These are phyloP conservation scores for Romanogobio albipinnatus DNA, from an alignment of 2,113 vertebrate species.

Conservation along the genomic window DNA sequence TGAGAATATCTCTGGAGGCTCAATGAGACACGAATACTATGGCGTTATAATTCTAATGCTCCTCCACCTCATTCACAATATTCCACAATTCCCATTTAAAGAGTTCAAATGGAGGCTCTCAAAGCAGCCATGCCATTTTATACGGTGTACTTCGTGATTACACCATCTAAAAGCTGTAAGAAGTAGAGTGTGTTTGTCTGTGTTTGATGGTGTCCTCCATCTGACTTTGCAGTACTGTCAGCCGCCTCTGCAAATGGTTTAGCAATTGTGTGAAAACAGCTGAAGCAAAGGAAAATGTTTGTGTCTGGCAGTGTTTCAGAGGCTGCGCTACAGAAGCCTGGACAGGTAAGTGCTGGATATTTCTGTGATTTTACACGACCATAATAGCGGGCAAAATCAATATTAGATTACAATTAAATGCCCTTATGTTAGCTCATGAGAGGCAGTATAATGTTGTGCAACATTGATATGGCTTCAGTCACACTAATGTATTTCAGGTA, in stretches of 20 bases:
- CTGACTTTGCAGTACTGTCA: slow-evolving; percentile 64
- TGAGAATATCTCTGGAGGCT: slow-evolving; percentile 1
- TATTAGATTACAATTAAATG: slow-evolving; percentile 16
- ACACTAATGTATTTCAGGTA: slow-evolving; percentile 1
- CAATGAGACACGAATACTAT: slow-evolving; percentile 26
- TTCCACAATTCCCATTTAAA: slow-evolving; percentile 50
- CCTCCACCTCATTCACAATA: slow-evolving; percentile 48
- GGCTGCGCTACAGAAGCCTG: slow-evolving; percentile 13
- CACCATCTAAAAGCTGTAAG: slow-evolving; percentile 54
- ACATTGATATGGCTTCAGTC: neutral
- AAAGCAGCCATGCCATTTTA: slow-evolving; percentile 59
- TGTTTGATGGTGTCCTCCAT: slow-evolving; percentile 62
- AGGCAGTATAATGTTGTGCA: neutral
- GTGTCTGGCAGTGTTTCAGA: slow-evolving; percentile 34
- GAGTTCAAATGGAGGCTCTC: slow-evolving; percentile 61
- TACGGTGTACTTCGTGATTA: slow-evolving; percentile 62
- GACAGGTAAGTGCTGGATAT: slow-evolving; percentile 13
- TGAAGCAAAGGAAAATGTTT: slow-evolving; percentile 46
- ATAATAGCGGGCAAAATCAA: slow-evolving; percentile 32
- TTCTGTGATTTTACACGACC: slow-evolving; percentile 20
- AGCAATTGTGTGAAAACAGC: slow-evolving; percentile 43
- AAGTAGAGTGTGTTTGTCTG: slow-evolving; percentile 58
- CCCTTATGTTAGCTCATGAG: slow-evolving; percentile 10
- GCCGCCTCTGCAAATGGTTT: slow-evolving; percentile 47
- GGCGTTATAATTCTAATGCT: slow-evolving; percentile 25